phyloP scores from a whole-genome alignment of 2,888 invertebrate species.

The Meteorus cinctellus region DNA sequence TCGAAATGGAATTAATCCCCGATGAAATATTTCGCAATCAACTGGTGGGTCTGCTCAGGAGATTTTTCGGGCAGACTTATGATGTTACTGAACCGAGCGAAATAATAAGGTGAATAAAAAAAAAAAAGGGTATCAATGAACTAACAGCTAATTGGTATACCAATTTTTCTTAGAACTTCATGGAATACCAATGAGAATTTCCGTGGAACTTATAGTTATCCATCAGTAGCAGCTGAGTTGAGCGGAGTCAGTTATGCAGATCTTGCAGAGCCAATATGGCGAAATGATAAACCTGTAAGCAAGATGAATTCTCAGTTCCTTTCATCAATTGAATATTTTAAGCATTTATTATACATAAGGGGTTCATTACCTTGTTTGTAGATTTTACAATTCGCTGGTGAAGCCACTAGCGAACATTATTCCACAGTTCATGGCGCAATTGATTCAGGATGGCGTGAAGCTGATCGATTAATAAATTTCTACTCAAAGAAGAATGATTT shows the following conservation, averaged over 20 bases:
- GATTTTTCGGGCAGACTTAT: constrained; percentile 75
- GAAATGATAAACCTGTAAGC: constrained; percentile 68
- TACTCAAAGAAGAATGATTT: constrained; percentile 21
- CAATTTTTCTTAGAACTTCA: constrained; percentile 75
- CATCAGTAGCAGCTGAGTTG: constrained; percentile 74
- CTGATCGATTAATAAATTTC: constrained; percentile 74
- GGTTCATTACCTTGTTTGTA: constrained; percentile 61
- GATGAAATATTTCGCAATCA: constrained; percentile 74
- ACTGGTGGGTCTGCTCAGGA: constrained; percentile 74
- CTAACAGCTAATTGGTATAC: neutral
- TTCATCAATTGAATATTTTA: neutral
- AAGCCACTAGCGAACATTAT: constrained; percentile 78
- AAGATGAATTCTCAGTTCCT: neutral
- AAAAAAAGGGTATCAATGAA: neutral
- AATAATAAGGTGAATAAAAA: constrained; percentile 73
- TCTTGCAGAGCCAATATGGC: constrained; percentile 75
- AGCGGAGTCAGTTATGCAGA: constrained; percentile 73
- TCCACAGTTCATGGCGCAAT: constrained; percentile 82
- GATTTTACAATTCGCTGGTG: constrained; percentile 80
- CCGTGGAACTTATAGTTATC: constrained; percentile 82
- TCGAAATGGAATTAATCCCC: constrained; percentile 77
- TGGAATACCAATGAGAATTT: constrained; percentile 83
- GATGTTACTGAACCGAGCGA: constrained; percentile 74
- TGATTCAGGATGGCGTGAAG: constrained; percentile 82
- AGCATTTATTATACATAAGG: neutral